Conservation (phyloP, 2,797 vertebrate species). For the Hipposideros larvatus region DNA sequence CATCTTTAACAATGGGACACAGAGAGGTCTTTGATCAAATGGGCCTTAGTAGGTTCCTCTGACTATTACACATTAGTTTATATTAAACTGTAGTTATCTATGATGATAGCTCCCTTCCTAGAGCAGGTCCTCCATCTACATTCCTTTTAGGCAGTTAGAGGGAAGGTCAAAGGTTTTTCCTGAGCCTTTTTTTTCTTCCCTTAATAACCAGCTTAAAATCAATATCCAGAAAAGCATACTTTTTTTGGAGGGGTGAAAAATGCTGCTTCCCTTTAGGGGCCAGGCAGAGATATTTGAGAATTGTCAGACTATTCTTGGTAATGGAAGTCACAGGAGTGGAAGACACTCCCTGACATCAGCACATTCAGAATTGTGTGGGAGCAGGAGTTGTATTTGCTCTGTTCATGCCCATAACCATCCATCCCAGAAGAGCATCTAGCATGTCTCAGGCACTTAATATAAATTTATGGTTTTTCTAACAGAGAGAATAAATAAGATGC, state of each 20-base stretch:
- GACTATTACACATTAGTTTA: background rate
- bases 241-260: background rate
- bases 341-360: background rate
- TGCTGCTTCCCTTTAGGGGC: no score
- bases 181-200: background rate
- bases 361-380: background rate
- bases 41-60: background rate
- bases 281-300: background rate
- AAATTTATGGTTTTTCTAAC: background rate
- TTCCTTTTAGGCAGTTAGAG: background rate
- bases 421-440: background rate
- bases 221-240: background rate
- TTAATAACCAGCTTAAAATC: background rate
- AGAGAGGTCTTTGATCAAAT: background rate
- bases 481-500: background rate
- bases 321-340: background rate
- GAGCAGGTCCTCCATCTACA: background rate
- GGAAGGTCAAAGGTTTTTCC: background rate
- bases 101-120: background rate
- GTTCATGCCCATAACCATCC: background rate
- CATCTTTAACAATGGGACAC: background rate
- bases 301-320: background rate
- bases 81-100: background rate
- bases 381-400: background rate
- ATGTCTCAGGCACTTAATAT: background rate